A percentile compares a stretch with the other conserved stretches of the same genome.
Evolutionary conservation across 2,113 vertebrate genomes (phyloP).

Genomic region (Mohoua ochrocephala): DNA sequence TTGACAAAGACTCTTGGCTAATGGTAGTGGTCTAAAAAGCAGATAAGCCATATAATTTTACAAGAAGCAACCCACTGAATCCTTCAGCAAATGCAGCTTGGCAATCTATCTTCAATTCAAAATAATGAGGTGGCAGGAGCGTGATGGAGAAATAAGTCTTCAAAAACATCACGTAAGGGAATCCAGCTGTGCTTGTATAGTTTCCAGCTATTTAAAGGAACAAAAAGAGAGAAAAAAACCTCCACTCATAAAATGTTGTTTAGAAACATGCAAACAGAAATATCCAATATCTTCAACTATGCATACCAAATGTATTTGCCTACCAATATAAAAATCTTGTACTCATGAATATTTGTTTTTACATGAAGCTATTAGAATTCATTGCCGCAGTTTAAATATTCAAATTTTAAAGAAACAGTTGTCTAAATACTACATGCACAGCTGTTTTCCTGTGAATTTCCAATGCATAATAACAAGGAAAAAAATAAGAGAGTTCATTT

Average conservation of each 20-base stretch:
- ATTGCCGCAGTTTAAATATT: conserved; percentile 46
- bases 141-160: conserved; percentile 61
- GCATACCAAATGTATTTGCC: conserved; percentile 48
- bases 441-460: conserved; percentile 50
- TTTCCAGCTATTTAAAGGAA: conserved; percentile 86
- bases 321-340: conserved; percentile 38
- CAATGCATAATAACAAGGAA: conserved; percentile 20
- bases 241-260: conserved; percentile 37
- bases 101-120: conserved; percentile 68
- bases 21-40: conserved; percentile 52
- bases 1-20: conserved; percentile 32
- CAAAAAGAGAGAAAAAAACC: conserved; percentile 7
- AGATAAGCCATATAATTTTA: conserved; percentile 67
- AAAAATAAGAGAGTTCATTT: not conserved
- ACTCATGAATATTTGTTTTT: conserved; percentile 51
- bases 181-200: conserved; percentile 94
- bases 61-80: conserved; percentile 59
- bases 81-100: conserved; percentile 63
- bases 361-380: conserved; percentile 49
- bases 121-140: conserved; percentile 65
- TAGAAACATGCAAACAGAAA: conserved; percentile 60
- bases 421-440: conserved; percentile 45
- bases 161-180: conserved; percentile 86
- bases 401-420: conserved; percentile 54
- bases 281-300: not conserved